Evolutionary conservation across 2,113 vertebrate species (phyloP).

Genomic region (Bujurquina vittata): DNA sequence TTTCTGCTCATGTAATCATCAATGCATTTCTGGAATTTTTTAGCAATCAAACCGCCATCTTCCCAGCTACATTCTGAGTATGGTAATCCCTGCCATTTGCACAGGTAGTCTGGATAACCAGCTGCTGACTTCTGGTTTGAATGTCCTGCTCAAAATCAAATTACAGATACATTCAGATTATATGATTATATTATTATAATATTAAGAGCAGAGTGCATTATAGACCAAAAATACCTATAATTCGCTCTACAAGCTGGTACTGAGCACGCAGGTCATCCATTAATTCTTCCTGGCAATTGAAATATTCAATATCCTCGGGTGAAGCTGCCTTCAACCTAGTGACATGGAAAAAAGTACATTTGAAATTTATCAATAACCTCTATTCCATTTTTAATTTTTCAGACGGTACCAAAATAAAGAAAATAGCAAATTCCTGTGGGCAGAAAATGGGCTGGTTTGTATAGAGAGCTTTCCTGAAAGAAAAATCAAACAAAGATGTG

Average conservation of each 20-base stretch:
- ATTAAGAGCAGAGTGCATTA: not conserved
- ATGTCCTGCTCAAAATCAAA: conserved; percentile 83
- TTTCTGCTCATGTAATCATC: conserved; percentile 95
- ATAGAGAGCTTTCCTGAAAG: too few relatives aligned
- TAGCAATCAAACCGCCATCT: conserved; percentile 93
- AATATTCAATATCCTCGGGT: conserved; percentile 98
- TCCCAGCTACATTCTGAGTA: conserved; percentile 99
- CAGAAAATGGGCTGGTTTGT: too few relatives aligned
- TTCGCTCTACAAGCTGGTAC: conserved; percentile 96
- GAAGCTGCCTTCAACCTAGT: conserved; percentile 93
- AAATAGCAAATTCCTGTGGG: not conserved
- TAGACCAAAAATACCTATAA: conserved; percentile 85
- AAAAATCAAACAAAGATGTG: too few relatives aligned
- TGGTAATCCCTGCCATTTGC: conserved; percentile 97
- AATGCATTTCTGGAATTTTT: conserved; percentile 94
- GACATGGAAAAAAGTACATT: not conserved
- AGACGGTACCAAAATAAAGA: not conserved
- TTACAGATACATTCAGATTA: not conserved
- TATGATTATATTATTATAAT: not conserved
- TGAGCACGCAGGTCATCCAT: conserved; percentile 97
- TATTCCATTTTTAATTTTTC: not conserved
- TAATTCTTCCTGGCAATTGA: conserved; percentile 96
- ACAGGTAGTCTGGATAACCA: conserved; percentile 98
- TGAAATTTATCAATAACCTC: not conserved
- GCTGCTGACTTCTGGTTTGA: conserved; percentile 98